Evolutionary conservation across 2,797 vertebrate species (phyloP).

Genomic region (Poecilia gillii): DNA sequence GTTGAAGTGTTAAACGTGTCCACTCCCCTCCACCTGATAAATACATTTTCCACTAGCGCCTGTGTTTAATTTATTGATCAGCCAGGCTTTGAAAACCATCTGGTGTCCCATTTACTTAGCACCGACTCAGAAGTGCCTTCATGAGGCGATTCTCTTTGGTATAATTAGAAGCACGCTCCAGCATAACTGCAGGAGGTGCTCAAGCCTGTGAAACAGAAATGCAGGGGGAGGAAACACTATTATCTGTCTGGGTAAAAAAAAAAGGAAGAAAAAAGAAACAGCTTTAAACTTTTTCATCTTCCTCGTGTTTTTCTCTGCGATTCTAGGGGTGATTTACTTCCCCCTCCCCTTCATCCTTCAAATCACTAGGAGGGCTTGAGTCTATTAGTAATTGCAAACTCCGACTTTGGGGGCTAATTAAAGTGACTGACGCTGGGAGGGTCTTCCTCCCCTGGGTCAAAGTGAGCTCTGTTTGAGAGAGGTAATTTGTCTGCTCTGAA

Average conservation of each 20-base stretch:
- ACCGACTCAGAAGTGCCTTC: constrained; percentile 80
- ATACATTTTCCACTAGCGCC: constrained; percentile 64
- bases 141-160: constrained; percentile 78
- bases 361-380: constrained; percentile 92
- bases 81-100: constrained; percentile 80
- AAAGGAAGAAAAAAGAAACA: constrained; percentile 24
- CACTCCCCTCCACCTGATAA: constrained; percentile 43
- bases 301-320: constrained; percentile 70
- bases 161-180: constrained; percentile 71
- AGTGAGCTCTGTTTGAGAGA: constrained; percentile 92
- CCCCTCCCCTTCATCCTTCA: constrained; percentile 82
- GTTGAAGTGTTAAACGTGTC: constrained; percentile 43
- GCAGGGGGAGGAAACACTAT: constrained; percentile 72
- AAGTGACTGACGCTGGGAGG: constrained; percentile 93
- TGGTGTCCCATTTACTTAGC: constrained; percentile 82
- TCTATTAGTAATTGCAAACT: constrained; percentile 95
- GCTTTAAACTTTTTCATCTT: constrained; percentile 69
- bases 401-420: constrained; percentile 97
- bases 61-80: constrained; percentile 82
- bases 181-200: constrained; percentile 73
- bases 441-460: constrained; percentile 94
- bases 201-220: constrained; percentile 69
- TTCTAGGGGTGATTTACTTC: constrained; percentile 84
- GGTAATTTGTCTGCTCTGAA: constrained; percentile 99
- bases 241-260: constrained; percentile 59